phyloP scores from a whole-genome alignment of 2,888 invertebrate genomes.

The Empis stercorea region DNA sequence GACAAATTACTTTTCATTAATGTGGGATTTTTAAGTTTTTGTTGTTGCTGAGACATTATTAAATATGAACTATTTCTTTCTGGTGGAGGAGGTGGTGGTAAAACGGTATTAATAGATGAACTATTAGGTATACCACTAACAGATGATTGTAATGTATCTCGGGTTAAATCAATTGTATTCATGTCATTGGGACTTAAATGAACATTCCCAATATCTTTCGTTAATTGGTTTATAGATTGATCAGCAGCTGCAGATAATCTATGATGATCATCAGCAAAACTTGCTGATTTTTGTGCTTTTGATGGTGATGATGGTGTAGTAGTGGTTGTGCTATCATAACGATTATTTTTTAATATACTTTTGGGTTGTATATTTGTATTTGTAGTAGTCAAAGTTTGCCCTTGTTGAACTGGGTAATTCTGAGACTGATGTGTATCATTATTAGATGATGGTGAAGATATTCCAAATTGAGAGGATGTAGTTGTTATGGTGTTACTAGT shows the following conservation, averaged over 20 bases:
- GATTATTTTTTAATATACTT: slow-evolving; percentile 35
- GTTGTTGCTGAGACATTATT: slow-evolving; percentile 59
- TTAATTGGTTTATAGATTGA: slow-evolving; percentile 25
- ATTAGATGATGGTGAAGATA: slow-evolving; percentile 10
- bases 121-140: background rate
- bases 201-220: slow-evolving; percentile 23
- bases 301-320: slow-evolving; percentile 32
- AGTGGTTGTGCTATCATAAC: slow-evolving; percentile 23
- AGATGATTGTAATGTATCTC: slow-evolving; percentile 5
- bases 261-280: slow-evolving; percentile 33
- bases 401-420: background rate
- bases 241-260: slow-evolving; percentile 22
- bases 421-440: slow-evolving; percentile 13
- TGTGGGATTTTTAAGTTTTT: slow-evolving; percentile 9
- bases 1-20: no score
- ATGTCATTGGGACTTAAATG: background rate
- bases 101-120: slow-evolving; percentile 5
- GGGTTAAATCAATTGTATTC: slow-evolving; percentile 15
- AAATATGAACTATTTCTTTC: slow-evolving; percentile 81
- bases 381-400: background rate
- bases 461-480: slow-evolving; percentile 18
- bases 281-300: slow-evolving; percentile 33
- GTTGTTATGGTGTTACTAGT: slow-evolving; percentile 16
- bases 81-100: slow-evolving; percentile 60
- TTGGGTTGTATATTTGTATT: slow-evolving; percentile 27